Evolutionary conservation across 2,113 vertebrate genomes (phyloP), one percentile per base, ranked within the genome.

Genomic region (Serinus canaria): DNA sequence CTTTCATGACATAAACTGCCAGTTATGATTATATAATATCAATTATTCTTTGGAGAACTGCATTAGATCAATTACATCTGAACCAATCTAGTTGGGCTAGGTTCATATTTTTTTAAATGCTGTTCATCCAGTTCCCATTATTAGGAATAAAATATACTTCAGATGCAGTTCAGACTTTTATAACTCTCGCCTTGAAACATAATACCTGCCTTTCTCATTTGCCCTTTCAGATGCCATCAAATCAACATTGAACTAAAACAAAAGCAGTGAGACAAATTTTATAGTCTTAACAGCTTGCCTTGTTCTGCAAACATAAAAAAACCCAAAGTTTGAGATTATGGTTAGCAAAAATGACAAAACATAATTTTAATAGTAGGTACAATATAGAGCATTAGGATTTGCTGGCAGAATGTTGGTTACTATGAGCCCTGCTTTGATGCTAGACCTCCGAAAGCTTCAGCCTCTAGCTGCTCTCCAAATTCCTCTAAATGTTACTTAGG

Each of bases 21-120:
- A 95, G 94, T 98, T 98, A 98, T 4, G 83, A 97, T 98, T 97
- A 98, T 98, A 97, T 97, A 98, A 97, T 97, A 98, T 95, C 98
- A 97, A 98, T 98, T 98, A 98, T 96, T 98, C 97, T 91, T 96
- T 90, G 86, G 93, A 95, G 97, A 98, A 97, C 86, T 87, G 37
- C 95, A 94, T 97, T 97, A 97, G 92, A 96, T 97, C 92, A 94
- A 95, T 96, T 90, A 97, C 84, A 97, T 87, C 87, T 83, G 81
- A 96, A 95, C 76, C 87, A 70, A 94, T 94, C 94, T 86, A 90
- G 83, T 80, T 96, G 84, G 62, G 80, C 68, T 28, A 95, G 91
- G 97, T 97, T 97, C 97, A 97, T 97, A 94, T 97, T 96, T 96
- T 97, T 96, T 94, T 87, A 79, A 93, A 94, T 12, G 35, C 89